Evolutionary conservation across 2,113 vertebrate genomes (phyloP), one percentile per base, ranked within the genome.

Genomic region (Ranitomeya variabilis): DNA sequence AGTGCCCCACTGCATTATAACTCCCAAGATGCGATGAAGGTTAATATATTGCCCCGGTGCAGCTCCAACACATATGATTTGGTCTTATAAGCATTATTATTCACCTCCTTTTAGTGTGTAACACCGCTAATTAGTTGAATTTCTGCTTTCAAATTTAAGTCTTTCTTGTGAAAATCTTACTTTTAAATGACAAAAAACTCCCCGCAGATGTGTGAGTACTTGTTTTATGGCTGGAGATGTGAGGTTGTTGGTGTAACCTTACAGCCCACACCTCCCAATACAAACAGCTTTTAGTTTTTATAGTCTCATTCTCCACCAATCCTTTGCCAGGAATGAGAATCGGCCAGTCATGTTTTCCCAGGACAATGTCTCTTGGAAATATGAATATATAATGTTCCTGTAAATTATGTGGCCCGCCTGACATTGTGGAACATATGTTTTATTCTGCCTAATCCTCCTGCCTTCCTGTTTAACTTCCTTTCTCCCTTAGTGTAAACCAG

Each of bases 331-430:
- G 45, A 79, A 77, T 55, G 19, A 78, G 76, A 84, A 59, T 83
- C 69, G 80, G 81, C 80, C 87, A 62, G 87, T 73, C 87, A 83
- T 69, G 26, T 45, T 37, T 59, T 88, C 87, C 87, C 87, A 88
- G 69, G 69, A 81, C 87, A 83, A 23, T 88, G 87, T 89, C 87
- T 89, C 87, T 73, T 78, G 81, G 81, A 89, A 84, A 89, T 84
- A 89, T 83, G 87, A 84, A 89, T 89, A 84, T 89, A 77, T 89
- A 89, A 89, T 66, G 87, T 89, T 89, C 81, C 87, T 78, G 80
- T 89, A 84, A 89, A 89, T 89, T 76, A 84, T 67, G 87, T 84
- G 87, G 73, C 60, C 87, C 37, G 80, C 59, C 16, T 88, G 87
- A 88, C 81, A 76, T 84, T 64, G 87, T 78, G 73, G 55, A 88